Evolutionary conservation across 2,797 vertebrate species (phyloP).

Genomic region (Pantherophis vulpinus): DNA sequence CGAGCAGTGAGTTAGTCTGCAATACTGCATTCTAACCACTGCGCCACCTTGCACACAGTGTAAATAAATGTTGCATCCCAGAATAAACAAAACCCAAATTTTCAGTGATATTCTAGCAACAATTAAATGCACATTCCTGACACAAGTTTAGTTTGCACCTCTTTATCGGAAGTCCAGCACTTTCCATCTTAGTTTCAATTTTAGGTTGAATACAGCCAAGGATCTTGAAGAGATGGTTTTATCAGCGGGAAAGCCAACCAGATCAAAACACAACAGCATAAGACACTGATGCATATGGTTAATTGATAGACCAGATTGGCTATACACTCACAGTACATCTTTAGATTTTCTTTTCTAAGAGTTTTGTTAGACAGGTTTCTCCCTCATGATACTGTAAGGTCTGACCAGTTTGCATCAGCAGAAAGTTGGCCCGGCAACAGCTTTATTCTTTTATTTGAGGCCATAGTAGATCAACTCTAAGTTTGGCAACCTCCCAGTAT

Average conservation of each 20-base stretch:
- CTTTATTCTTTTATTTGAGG: neutral
- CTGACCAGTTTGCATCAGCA: neutral
- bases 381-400: neutral
- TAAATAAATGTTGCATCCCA: conserved; percentile 32
- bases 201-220: conserved; percentile 47
- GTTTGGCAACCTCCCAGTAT: neutral
- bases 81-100: conserved; percentile 34
- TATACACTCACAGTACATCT: neutral
- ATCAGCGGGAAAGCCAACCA: conserved; percentile 40
- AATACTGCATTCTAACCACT: neutral
- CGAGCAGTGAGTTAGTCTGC: neutral
- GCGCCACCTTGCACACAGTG: no score
- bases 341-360: neutral
- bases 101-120: conserved; percentile 31
- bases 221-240: conserved; percentile 38
- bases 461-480: neutral
- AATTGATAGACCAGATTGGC: neutral
- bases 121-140: conserved; percentile 25
- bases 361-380: neutral
- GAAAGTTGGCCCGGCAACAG: neutral
- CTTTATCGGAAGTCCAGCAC: conserved; percentile 51
- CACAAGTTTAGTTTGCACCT: conserved; percentile 29
- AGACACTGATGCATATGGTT: neutral
- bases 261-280: conserved; percentile 45
- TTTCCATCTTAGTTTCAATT: conserved; percentile 57